These are phyloP conservation scores for Ganaspis brasiliensis DNA, from an alignment of 2,888 invertebrate genomes.

Conservation along the genomic window DNA sequence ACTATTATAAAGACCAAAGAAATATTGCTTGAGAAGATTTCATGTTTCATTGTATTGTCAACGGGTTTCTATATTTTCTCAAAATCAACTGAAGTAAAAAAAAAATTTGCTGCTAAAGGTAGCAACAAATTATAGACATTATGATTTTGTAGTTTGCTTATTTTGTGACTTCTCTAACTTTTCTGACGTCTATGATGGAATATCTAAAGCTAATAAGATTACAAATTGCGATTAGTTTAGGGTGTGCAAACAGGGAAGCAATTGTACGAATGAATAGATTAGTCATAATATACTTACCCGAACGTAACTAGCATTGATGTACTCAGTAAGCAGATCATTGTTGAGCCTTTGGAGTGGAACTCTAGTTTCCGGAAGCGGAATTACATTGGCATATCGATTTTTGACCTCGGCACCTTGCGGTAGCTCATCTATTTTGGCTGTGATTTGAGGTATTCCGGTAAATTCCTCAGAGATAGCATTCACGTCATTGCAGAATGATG, in stretches of 20 bases:
- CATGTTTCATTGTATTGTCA: too few species aligned
- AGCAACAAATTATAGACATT: too few species aligned
- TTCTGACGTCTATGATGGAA: too few species aligned
- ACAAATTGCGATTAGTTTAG: background rate
- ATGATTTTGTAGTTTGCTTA: too few species aligned
- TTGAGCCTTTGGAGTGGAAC: constrained; percentile 88
- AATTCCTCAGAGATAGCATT: constrained; percentile 92
- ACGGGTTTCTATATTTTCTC: too few species aligned
- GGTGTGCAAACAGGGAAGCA: background rate
- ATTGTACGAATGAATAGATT: constrained; percentile 8
- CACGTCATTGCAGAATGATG: constrained; percentile 87
- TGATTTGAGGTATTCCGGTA: constrained; percentile 89
- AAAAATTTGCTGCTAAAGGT: too few species aligned
- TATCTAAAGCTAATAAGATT: background rate
- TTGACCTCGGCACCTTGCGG: constrained; percentile 94
- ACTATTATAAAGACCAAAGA: too few species aligned
- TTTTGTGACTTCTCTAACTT: too few species aligned
- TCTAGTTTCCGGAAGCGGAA: constrained; percentile 95
- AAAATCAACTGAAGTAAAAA: too few species aligned
- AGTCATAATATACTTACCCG: constrained; percentile 84
- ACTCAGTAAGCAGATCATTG: constrained; percentile 90
- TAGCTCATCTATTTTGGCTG: constrained; percentile 90
- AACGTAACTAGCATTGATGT: constrained; percentile 96
- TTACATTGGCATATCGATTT: constrained; percentile 96
- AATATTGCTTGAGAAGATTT: too few species aligned